Base-by-base conservation (phyloP, 53 echinoderm and acorn worm genomes). In the Apostichopus leukothele region DNA sequence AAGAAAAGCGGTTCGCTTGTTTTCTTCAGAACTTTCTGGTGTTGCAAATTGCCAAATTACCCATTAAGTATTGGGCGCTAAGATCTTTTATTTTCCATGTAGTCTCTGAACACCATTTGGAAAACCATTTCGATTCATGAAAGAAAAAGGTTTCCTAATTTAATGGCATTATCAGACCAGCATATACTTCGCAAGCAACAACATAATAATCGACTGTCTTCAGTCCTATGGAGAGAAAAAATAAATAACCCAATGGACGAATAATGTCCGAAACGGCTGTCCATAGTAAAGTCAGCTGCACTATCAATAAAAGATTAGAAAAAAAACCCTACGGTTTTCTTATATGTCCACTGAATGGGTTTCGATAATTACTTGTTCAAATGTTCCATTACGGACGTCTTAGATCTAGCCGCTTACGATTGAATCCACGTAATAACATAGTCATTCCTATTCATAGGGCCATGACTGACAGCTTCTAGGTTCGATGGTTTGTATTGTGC, bases 291-390 rank as follows among this genome's bases (percentile, higher is more conserved):
- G 57, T 57, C 71, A 71, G 18, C 71, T n/a, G n/a, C 18, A 71
- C 71, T 63, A 63, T 63, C 71, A 71, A 71, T 71, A 13, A 71
- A 39, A 39, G 39, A 39, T 39, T 39, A 39, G 3, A 39, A 39
- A 25, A 25, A 13, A 16, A 19, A 18, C 1, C 71, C 71, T 68
- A 18, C 68, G 20, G 11, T 68, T 68, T 68, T 14, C 71, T 16
- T 18, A 63, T 63, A 11, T 71, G 71, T 71, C 71, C 20, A 19
- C 18, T 71, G 71, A 71, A 55, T 81, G 81, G 81, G 19, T 59
- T 81, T 18, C 55, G 16, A 81, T 81, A 81, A 81, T 81, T 81
- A 81, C 81, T 81, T 81, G 81, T 81, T 81, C 81, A 81, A 81
- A 81, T 81, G 55, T 81, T 53, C 81, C 81, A 81, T 81, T 81